Base-by-base conservation (phyloP, 2,113 vertebrate species). In the Paedocypris sp. region DNA sequence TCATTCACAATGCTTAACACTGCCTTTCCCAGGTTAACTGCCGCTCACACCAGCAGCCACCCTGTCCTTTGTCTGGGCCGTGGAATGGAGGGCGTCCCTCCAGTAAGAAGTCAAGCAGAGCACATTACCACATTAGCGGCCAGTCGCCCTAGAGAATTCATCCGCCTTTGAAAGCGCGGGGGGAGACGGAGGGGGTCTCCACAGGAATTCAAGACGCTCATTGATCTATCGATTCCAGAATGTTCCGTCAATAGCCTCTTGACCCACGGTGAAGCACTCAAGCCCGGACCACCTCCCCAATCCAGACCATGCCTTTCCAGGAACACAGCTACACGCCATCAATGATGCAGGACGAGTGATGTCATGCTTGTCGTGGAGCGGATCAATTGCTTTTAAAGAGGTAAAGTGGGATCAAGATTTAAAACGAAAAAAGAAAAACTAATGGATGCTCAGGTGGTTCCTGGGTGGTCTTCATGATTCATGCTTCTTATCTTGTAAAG, bases 131-230 rank as follows among this genome's bases (percentile, higher is more conserved):
- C 66, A 65, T 66, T 65, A 68, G 59, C 64, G 64, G 57, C n/a
- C 61, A 62, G 60, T 73, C 64, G 65, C 50, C 67, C 65, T 19
- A 47, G 60, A 74, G 66, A 68, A 52, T 52, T 39, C 43, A 58
- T 59, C 61, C 60, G 42, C 50, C 47, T 45, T 58, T 58, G 13
- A 19, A 38, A 33, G 11, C 42, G n/a, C 10, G 28, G 22, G 46
- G 9, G 47, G 60, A 25, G 22, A 57, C 57, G 20, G 63, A 28
- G 18, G 50, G 15, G 35, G 5, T 20, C 33, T 36, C 64, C 68
- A 7, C 70, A 81, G 72, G 78, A 82, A 83, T 80, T 78, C 59
- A 67, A 73, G 69, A 65, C 63, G 74, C 64, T 76, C 75, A 67
- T 45, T 69, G 64, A 75, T 67, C 56, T 43, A 39, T 45, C 29